These are phyloP conservation scores for Tachypleus tridentatus DNA, from an alignment of 1,140 invertebrate species.

Conservation along the genomic window DNA sequence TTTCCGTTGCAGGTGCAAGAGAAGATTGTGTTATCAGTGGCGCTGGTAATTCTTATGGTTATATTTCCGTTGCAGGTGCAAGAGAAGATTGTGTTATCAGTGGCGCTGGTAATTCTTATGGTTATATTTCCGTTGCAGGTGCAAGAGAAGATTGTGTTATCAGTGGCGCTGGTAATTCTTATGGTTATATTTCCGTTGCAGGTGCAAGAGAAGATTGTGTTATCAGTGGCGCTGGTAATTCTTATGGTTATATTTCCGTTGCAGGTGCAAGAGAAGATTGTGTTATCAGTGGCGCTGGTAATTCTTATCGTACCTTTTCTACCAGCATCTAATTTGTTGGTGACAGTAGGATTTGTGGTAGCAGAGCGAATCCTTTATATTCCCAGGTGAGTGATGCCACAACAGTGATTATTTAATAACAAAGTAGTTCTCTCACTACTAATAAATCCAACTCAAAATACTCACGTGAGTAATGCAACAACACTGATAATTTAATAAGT, in stretches of 20 bases:
- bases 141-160: slow-evolving; percentile 3
- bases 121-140: too few species aligned
- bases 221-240: slow-evolving; percentile 15
- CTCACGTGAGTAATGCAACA: too few species aligned
- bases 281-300: slow-evolving; percentile 15
- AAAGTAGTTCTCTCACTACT: too few species aligned
- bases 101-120: slow-evolving; percentile 36
- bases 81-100: slow-evolving; percentile 6
- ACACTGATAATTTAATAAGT: too few species aligned
- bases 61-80: too few species aligned
- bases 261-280: too few species aligned
- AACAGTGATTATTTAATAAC: too few species aligned
- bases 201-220: neutral
- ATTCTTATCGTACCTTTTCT: slow-evolving; percentile 66
- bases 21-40: slow-evolving; percentile 11
- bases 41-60: slow-evolving; percentile 38
- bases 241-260: too few species aligned
- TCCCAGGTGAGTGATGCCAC: slow-evolving; percentile 47
- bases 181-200: too few species aligned
- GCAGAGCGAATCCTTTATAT: slow-evolving; percentile 91
- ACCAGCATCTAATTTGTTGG: slow-evolving; percentile 92
- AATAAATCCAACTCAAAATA: too few species aligned
- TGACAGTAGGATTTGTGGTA: slow-evolving; percentile 93
- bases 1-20: too few species aligned
- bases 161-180: slow-evolving; percentile 28